phyloP scores from a whole-genome alignment of 1,140 invertebrate species.

The Dendrolimus punctatus region DNA sequence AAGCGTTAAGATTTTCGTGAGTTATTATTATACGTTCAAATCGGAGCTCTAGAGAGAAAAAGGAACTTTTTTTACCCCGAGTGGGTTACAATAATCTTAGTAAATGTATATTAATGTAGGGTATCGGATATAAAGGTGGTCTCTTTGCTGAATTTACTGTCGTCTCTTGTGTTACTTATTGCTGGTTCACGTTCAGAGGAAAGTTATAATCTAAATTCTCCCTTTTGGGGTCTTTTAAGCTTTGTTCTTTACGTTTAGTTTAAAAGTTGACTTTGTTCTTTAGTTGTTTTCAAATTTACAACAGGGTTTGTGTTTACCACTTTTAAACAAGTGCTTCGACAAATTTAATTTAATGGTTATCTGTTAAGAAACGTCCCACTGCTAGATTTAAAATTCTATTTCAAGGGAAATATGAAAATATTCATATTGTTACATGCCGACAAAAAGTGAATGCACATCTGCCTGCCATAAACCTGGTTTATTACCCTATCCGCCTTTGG shows the following conservation, averaged over 20 bases:
- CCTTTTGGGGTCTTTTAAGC: conserved; percentile 15
- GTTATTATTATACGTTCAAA: background rate
- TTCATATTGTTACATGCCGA: too few species aligned
- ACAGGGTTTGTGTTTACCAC: too few species aligned
- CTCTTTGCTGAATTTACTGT: conserved; percentile 22
- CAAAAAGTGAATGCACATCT: too few species aligned
- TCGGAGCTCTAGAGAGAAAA: conserved; percentile 1
- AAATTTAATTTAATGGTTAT: too few species aligned
- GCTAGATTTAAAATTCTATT: too few species aligned
- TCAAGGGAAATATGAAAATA: too few species aligned
- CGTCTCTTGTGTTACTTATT: conserved; percentile 23
- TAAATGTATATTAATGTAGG: conserved; percentile 29
- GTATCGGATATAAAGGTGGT: conserved; percentile 21
- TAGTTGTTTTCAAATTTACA: too few species aligned
- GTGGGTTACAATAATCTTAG: conserved; percentile 21
- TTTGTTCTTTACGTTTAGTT: conserved; percentile 6
- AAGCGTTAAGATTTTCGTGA: background rate
- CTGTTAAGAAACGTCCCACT: too few species aligned
- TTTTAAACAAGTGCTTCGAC: too few species aligned
- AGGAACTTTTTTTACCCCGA: conserved; percentile 6
- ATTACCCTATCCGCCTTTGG: too few species aligned
- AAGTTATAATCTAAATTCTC: conserved; percentile 18
- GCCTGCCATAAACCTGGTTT: too few species aligned
- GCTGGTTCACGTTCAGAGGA: conserved; percentile 8
- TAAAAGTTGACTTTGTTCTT: too few species aligned